Evolutionary conservation across 2,888 invertebrate species (phyloP).

Genomic region (Plagodis pulveraria): DNA sequence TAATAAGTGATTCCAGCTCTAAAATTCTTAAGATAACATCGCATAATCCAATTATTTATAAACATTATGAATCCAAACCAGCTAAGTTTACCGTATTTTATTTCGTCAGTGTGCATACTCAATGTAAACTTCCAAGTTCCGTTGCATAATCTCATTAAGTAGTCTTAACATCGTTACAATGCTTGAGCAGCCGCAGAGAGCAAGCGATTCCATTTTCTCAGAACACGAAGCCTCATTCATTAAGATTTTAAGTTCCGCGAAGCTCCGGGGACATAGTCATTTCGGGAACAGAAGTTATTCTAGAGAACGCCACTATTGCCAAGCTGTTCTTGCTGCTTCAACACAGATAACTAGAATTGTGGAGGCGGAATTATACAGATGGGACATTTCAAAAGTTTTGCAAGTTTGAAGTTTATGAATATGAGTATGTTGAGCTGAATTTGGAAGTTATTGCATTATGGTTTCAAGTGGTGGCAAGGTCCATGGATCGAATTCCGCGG

Average conservation of each 20-base stretch:
- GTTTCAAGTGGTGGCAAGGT: too few species aligned
- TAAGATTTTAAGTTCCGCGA: conserved; percentile 71
- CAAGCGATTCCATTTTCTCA: conserved; percentile 24
- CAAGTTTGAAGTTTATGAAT: too few species aligned
- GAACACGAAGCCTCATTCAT: conserved; percentile 57
- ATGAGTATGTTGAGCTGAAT: too few species aligned
- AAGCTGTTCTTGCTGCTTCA: conserved; percentile 37
- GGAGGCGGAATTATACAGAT: conserved; percentile 24
- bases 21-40: too few species aligned
- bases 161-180: conserved; percentile 8
- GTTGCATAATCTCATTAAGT: conserved; percentile 9
- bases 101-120: conserved; percentile 8
- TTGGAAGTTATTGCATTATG: too few species aligned
- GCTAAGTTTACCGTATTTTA: conserved; percentile 12
- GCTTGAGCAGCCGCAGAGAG: conserved; percentile 20
- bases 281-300: conserved; percentile 14
- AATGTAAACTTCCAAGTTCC: conserved; percentile 3
- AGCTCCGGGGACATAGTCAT: conserved; percentile 44
- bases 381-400: conserved; percentile 8
- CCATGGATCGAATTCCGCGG: too few species aligned
- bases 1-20: too few species aligned
- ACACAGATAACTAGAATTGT: conserved; percentile 27
- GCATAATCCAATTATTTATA: too few species aligned
- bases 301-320: conserved; percentile 61
- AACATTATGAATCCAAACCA: too few species aligned